Percentiles rank a stretch among this genome's conserved stretches.
phyloP scores from a whole-genome alignment of 2,797 vertebrate genomes.

The Pangasius macronema region DNA sequence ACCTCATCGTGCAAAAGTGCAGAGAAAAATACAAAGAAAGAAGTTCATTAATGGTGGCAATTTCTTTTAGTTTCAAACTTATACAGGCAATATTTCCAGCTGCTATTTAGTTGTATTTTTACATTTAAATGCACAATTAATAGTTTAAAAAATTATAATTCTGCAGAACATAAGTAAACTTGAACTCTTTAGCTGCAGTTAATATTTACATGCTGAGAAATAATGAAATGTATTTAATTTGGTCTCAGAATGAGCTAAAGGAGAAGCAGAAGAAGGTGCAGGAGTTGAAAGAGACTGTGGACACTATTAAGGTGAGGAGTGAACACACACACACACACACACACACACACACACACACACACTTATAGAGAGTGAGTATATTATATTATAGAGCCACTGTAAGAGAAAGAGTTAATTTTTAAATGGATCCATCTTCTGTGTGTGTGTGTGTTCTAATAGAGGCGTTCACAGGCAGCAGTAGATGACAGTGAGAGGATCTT shows the following conservation, averaged over 20 bases:
- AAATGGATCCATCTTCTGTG: background rate
- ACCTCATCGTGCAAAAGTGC: background rate
- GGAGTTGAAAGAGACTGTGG: background rate
- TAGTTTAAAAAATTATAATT: background rate
- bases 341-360: background rate
- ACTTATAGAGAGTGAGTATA: no score
- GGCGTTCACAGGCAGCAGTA: background rate
- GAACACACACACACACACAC: background rate
- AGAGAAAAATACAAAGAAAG: background rate
- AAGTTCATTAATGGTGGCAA: background rate
- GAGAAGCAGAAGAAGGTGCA: background rate
- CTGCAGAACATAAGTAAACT: background rate
- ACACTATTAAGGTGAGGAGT: background rate
- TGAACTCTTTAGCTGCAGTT: no score
- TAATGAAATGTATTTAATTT: background rate
- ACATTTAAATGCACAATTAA: background rate
- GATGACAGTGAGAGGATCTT: slow-evolving; percentile 17
- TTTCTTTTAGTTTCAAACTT: background rate
- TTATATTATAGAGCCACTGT: background rate
- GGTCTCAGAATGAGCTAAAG: background rate
- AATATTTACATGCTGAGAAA: background rate
- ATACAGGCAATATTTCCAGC: background rate
- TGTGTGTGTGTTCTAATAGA: background rate
- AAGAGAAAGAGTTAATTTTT: background rate
- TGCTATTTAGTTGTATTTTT: background rate